These are phyloP conservation scores for Acleris cristana DNA, from an alignment of 2,888 invertebrate species.

Conservation along the genomic window DNA sequence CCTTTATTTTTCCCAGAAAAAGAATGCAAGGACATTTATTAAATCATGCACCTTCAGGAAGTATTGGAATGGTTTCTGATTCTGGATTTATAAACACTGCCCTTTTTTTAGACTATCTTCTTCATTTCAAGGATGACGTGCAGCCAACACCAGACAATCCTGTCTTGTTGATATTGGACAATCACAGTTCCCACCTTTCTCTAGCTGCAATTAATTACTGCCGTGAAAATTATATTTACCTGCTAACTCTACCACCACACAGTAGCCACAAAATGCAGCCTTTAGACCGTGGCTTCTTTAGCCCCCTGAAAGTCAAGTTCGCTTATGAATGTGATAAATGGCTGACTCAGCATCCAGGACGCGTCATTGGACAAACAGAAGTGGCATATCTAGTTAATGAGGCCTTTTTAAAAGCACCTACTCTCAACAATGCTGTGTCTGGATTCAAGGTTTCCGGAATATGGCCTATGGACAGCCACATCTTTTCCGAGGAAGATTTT, in stretches of 20 bases:
- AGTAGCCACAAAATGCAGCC: constrained; percentile 7
- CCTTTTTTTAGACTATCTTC: constrained; percentile 45
- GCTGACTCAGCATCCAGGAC: constrained; percentile 36
- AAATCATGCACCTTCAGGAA: constrained; percentile 46
- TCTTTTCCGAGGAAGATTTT: constrained; percentile 39
- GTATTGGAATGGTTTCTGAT: constrained; percentile 45
- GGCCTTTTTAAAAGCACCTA: constrained; percentile 36
- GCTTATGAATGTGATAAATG: constrained; percentile 38
- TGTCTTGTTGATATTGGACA: constrained; percentile 46
- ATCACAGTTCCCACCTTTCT: constrained; percentile 41
- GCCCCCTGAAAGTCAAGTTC: constrained; percentile 34
- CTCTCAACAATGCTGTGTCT: constrained; percentile 38
- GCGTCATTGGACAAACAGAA: constrained; percentile 35
- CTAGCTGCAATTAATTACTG: constrained; percentile 37
- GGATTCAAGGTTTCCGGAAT: constrained; percentile 42
- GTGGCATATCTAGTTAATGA: constrained; percentile 35
- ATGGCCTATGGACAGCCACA: constrained; percentile 33
- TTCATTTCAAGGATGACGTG: constrained; percentile 45
- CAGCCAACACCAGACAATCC: constrained; percentile 44
- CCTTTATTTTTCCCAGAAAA: constrained; percentile 47
- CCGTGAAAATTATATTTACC: constrained; percentile 33
- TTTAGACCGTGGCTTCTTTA: constrained; percentile 34
- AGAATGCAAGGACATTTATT: constrained; percentile 41
- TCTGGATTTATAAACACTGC: constrained; percentile 48
- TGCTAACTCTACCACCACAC: constrained; percentile 40